Evolutionary conservation across 1,140 invertebrate species (phyloP).

Genomic region (Ceratina japonica): DNA sequence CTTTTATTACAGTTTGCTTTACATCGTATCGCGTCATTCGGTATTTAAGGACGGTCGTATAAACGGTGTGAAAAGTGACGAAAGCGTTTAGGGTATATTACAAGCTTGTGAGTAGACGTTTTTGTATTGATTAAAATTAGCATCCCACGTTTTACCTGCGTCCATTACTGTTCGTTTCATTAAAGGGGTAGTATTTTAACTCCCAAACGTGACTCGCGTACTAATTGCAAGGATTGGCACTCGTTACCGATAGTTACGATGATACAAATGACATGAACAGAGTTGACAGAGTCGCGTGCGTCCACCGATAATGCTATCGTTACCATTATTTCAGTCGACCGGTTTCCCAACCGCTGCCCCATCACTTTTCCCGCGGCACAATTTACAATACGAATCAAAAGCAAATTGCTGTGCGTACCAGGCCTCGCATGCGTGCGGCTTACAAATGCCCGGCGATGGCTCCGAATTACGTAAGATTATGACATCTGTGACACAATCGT

Average conservation of each 20-base stretch:
- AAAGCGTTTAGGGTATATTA: not conserved
- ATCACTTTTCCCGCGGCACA: constrained; percentile 65
- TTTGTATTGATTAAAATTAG: too few species aligned
- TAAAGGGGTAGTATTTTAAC: too few species aligned
- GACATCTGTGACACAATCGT: constrained; percentile 76
- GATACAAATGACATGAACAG: too few species aligned
- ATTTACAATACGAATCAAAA: constrained; percentile 69
- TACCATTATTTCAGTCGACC: not conserved
- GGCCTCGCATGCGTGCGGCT: constrained; percentile 68
- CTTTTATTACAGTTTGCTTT: not conserved
- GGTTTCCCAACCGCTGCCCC: constrained; percentile 41
- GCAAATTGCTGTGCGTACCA: constrained; percentile 72
- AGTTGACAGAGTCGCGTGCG: too few species aligned
- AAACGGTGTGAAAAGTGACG: not conserved
- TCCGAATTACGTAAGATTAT: constrained; percentile 76
- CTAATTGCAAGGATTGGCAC: too few species aligned
- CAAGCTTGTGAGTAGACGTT: too few species aligned
- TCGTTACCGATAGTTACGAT: too few species aligned
- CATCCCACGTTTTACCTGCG: too few species aligned
- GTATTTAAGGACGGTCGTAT: too few species aligned
- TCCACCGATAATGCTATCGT: not conserved
- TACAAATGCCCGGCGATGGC: constrained; percentile 71
- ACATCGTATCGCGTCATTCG: not conserved
- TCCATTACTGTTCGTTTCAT: too few species aligned
- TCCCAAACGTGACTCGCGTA: too few species aligned